These are phyloP conservation scores for Sesia apiformis DNA, from an alignment of 2,888 invertebrate species.

Conservation along the genomic window DNA sequence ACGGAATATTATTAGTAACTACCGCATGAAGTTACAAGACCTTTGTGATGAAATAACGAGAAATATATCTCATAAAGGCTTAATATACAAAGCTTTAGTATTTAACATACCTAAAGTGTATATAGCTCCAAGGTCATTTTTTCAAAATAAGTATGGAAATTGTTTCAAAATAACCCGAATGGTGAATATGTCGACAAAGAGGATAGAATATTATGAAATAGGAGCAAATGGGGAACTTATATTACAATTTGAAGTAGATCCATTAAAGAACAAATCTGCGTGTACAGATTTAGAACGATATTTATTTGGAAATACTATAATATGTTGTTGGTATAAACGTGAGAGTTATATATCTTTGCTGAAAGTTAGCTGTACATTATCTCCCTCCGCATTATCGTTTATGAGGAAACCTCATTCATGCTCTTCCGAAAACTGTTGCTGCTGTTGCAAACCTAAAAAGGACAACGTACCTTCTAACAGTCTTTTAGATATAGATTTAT, in stretches of 20 bases:
- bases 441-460: constrained; percentile 16
- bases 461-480: too few relatives aligned
- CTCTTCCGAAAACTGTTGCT: constrained; percentile 11
- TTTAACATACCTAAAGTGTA: neutral
- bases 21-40: neutral
- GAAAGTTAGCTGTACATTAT: constrained; percentile 4
- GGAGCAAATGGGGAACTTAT: neutral
- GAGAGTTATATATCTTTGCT: constrained; percentile 15
- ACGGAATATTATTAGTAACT: too few relatives aligned
- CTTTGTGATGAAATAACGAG: neutral
- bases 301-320: neutral
- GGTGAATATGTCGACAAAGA: neutral
- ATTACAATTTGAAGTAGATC: neutral
- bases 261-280: neutral
- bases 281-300: neutral
- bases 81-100: neutral
- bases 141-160: neutral
- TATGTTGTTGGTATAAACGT: constrained; percentile 25
- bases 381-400: constrained; percentile 10
- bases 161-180: neutral
- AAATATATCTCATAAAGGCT: neutral
- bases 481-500: too few relatives aligned
- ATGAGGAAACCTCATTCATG: constrained; percentile 18
- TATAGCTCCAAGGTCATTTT: neutral
- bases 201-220: neutral